Evolutionary conservation across 2,888 invertebrate species (phyloP).

Genomic region (Heteropelma amictum): DNA sequence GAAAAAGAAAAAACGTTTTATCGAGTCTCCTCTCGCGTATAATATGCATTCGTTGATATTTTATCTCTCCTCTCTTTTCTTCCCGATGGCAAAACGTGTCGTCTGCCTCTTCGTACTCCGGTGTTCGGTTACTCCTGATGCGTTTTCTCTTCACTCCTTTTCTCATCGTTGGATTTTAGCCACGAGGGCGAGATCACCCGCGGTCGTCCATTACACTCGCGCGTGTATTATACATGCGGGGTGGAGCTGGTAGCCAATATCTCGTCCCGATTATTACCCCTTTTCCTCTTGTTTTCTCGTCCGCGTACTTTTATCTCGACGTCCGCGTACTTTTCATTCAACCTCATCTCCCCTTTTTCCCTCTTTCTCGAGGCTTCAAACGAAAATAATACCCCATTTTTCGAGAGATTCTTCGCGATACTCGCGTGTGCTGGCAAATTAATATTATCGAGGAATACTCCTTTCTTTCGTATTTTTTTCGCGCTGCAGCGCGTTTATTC

Average conservation of each 20-base stretch:
- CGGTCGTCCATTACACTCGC: slow-evolving; percentile 34
- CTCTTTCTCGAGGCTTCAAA: background rate
- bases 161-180: slow-evolving; percentile 10
- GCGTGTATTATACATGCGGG: slow-evolving; percentile 15
- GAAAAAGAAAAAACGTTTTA: slow-evolving; percentile 21
- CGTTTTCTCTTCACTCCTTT: slow-evolving; percentile 18
- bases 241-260: slow-evolving; percentile 43
- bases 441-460: slow-evolving; percentile 56
- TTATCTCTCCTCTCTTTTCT: background rate
- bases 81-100: slow-evolving; percentile 40
- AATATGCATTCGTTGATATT: slow-evolving; percentile 29
- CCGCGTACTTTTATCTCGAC: background rate
- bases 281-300: slow-evolving; percentile 29
- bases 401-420: slow-evolving; percentile 53
- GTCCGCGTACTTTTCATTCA: slow-evolving; percentile 25
- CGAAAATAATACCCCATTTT: slow-evolving; percentile 44
- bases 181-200: slow-evolving; percentile 15
- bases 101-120: background rate
- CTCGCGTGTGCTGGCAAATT: slow-evolving; percentile 57
- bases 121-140: slow-evolving; percentile 51
- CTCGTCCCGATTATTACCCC: slow-evolving; percentile 37
- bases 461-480: background rate
- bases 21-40: slow-evolving; percentile 20
- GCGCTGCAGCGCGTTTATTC: slow-evolving; percentile 4
- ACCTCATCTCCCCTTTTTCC: slow-evolving; percentile 1